These are phyloP conservation scores for Gari tellinella DNA, from an alignment of 2,888 invertebrate genomes.

Conservation along the genomic window DNA sequence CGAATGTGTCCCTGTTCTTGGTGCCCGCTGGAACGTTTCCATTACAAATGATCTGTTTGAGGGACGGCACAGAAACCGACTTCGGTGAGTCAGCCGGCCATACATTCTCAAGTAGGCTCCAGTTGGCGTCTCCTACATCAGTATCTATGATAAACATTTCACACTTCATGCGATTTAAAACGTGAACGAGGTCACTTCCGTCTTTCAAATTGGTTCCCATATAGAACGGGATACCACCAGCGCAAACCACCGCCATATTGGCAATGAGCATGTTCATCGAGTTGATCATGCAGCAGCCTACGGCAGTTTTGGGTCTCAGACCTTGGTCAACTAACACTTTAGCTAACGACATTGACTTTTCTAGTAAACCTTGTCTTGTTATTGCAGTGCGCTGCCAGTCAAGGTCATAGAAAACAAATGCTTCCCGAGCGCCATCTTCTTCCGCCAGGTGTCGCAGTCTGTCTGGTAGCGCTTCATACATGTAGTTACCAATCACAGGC, in stretches of 20 bases:
- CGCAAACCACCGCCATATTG: conserved; percentile 22
- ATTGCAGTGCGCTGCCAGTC: conserved; percentile 15
- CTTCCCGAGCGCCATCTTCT: conserved; percentile 35
- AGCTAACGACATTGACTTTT: conserved; percentile 16
- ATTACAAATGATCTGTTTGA: conserved; percentile 29
- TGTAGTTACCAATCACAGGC: conserved; percentile 21
- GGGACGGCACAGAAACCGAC: conserved; percentile 20
- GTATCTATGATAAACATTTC: conserved; percentile 33
- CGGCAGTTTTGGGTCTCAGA: conserved; percentile 26
- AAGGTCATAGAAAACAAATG: conserved; percentile 43
- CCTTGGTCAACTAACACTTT: conserved; percentile 34
- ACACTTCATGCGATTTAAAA: not conserved
- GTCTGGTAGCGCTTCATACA: conserved; percentile 39
- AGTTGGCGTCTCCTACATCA: conserved; percentile 23
- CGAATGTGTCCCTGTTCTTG: not conserved
- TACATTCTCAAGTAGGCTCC: conserved; percentile 34
- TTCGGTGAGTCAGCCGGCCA: conserved; percentile 4
- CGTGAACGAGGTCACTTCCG: conserved; percentile 47
- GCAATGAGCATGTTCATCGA: conserved; percentile 39
- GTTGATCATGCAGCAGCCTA: conserved; percentile 49
- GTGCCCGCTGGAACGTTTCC: not conserved
- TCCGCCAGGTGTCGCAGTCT: conserved; percentile 34
- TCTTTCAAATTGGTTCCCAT: conserved; percentile 32
- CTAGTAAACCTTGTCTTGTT: conserved; percentile 31
- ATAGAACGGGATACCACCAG: conserved; percentile 44